Conservation (phyloP, 2,113 vertebrate genomes). For the Indicator maculatus region DNA sequence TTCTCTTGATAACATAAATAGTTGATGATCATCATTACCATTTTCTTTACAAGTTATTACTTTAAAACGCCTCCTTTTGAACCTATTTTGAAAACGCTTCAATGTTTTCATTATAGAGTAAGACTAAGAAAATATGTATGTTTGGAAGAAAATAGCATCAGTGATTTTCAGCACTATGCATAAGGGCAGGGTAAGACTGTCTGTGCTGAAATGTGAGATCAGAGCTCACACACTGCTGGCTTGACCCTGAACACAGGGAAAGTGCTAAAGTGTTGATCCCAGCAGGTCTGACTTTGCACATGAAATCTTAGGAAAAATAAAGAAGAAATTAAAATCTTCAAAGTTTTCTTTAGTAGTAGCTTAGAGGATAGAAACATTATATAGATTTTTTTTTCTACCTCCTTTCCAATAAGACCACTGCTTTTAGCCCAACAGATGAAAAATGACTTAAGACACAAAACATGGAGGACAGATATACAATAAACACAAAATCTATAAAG, state of each 20-base stretch:
- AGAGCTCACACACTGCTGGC: conserved; percentile 61
- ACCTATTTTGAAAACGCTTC: conserved; percentile 46
- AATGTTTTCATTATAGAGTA: conserved; percentile 39
- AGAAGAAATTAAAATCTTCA: conserved; percentile 15
- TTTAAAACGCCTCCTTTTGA: conserved; percentile 24
- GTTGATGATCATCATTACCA: neutral
- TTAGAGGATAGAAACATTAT: conserved; percentile 11
- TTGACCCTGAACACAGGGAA: conserved; percentile 69
- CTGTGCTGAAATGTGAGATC: conserved; percentile 50
- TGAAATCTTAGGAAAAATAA: conserved; percentile 44
- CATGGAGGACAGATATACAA: neutral
- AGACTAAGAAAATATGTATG: neutral
- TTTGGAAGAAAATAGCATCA: conserved; percentile 48
- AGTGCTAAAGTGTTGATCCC: conserved; percentile 75
- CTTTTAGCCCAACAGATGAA: conserved; percentile 61
- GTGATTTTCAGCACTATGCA: conserved; percentile 68
- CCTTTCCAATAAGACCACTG: conserved; percentile 58
- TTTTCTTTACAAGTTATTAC: conserved; percentile 63
- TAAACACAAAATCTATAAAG: neutral
- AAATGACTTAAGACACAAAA: conserved; percentile 20
- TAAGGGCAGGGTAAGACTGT: conserved; percentile 48
- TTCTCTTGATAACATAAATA: neutral
- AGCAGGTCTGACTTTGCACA: conserved; percentile 59
- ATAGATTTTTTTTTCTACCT: conserved; percentile 14
- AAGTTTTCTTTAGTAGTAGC: conserved; percentile 57